Base-by-base conservation (phyloP, 1,140 invertebrate genomes). In the Geopemphigus sp. region DNA sequence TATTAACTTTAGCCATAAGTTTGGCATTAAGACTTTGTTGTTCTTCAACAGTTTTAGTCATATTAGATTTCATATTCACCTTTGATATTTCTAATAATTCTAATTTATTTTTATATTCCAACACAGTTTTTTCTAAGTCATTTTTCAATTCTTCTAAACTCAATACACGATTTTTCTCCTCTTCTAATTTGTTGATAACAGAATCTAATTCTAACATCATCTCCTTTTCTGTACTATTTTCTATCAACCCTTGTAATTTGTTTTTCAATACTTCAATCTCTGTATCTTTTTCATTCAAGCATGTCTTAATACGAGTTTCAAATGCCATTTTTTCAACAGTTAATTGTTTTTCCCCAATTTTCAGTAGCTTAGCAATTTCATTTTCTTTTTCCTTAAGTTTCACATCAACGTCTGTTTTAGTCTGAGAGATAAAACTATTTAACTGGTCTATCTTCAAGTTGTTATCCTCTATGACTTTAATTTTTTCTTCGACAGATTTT, bases 161-260 rank as follows among this genome's bases (percentile, higher is more conserved):
- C 3, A 17, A 22, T 29, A 8, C 26, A 5, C 11, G 54, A 15
- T 26, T 12, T 78, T 63, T 78, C 24, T 78, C 74, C 10, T 61
- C 61, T 39, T 76, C 32, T 47, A 76, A 45, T 22, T 76, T 29
- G 0, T 57, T 24, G 0, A 11, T 47, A 26, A 19, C 57, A 19
- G 56, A 63, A 26, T 78, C 74, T 61, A 78, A 29, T 26, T 59
- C 45, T 3, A 78, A n/a, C 22, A 78, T 63, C 17, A 78, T 63
- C 61, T 63, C 57, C 24, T 78, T 78, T 61, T 78, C 74, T 26
- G 22, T 61, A 61, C 50, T 61, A 26, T 78, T 78, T 29, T 61
- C 57, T n/a, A 17, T 19, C 50, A 47, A 24, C 22, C 50, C 57
- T 14, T 78, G 19, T 78, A 78, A n/a, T n/a, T 47, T 8, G 5